Conservation (phyloP, 2,797 vertebrate species). For the Eurystomus glaucurus region DNA sequence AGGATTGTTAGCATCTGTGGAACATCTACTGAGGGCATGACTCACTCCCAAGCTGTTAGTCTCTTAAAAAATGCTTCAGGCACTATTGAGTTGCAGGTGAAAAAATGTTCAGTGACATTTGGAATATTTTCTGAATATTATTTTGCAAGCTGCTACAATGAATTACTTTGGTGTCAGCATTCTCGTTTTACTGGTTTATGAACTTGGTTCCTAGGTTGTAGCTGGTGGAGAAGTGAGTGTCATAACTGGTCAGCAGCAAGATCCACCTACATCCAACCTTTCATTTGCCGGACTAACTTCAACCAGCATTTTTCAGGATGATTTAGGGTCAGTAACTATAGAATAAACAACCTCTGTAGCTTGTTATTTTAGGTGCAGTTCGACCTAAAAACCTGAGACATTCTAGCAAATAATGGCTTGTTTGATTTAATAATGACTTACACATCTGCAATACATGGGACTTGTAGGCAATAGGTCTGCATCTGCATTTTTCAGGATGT, state of each 20-base stretch:
- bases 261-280: slow-evolving; percentile 79
- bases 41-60: slow-evolving; percentile 93
- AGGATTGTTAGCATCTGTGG: slow-evolving; percentile 95
- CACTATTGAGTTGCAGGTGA: slow-evolving; percentile 93
- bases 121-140: not conserved
- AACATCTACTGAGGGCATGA: slow-evolving; percentile 93
- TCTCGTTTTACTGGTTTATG: not conserved
- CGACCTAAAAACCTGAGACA: not conserved
- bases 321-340: slow-evolving; percentile 88
- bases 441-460: not conserved
- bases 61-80: slow-evolving; percentile 93
- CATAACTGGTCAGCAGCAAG: slow-evolving; percentile 88
- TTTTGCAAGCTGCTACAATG: not conserved
- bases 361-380: not conserved
- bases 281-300: slow-evolving; percentile 84
- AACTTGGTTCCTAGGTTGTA: slow-evolving; percentile 81
- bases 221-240: slow-evolving; percentile 94
- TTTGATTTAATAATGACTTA: not conserved
- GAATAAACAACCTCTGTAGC: not conserved
- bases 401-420: not conserved
- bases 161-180: not conserved
- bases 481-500: not conserved
- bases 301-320: slow-evolving; percentile 94
- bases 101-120: not conserved
- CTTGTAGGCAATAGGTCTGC: not conserved